Conservation (phyloP, 2,888 invertebrate species). For the Thysanoteuthis rhombus region DNA sequence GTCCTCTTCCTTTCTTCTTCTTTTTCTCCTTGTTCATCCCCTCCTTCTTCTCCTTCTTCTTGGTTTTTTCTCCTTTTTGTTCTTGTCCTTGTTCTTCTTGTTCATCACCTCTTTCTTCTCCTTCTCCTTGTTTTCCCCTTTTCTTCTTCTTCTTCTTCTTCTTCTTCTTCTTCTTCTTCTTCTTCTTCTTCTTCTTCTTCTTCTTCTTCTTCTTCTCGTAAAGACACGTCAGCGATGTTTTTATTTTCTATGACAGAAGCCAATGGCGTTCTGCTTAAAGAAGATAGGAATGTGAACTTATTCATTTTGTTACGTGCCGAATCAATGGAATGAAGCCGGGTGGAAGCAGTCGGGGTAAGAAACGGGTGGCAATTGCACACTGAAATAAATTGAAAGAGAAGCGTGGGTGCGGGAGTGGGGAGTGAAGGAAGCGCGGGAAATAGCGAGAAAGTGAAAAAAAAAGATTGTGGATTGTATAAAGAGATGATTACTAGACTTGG, state of each 20-base stretch:
- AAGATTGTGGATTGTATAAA: too few species aligned
- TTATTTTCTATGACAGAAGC: too few species aligned
- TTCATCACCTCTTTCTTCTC: not conserved
- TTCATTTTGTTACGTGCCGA: not conserved
- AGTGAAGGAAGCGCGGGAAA: too few species aligned
- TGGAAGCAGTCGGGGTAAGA: not conserved
- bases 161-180: not conserved
- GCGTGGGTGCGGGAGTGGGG: too few species aligned
- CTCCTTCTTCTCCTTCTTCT: too few species aligned
- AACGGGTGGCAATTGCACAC: not conserved
- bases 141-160: not conserved
- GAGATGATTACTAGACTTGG: too few species aligned
- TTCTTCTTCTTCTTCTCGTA: not conserved
- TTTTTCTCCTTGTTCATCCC: too few species aligned
- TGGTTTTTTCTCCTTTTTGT: too few species aligned
- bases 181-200: not conserved
- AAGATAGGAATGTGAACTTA: not conserved
- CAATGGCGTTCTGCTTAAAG: not conserved
- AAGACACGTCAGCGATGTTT: too few species aligned
- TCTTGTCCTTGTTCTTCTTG: not conserved
- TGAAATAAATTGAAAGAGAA: too few species aligned
- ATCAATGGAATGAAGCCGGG: not conserved
- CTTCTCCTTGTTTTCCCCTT: not conserved
- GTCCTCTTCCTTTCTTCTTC: too few species aligned
- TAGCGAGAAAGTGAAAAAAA: too few species aligned